A percentile compares a stretch with the other conserved stretches of the same genome.
These are phyloP conservation scores for Clamator glandarius DNA, from an alignment of 2,797 vertebrate genomes.

Conservation along the genomic window DNA sequence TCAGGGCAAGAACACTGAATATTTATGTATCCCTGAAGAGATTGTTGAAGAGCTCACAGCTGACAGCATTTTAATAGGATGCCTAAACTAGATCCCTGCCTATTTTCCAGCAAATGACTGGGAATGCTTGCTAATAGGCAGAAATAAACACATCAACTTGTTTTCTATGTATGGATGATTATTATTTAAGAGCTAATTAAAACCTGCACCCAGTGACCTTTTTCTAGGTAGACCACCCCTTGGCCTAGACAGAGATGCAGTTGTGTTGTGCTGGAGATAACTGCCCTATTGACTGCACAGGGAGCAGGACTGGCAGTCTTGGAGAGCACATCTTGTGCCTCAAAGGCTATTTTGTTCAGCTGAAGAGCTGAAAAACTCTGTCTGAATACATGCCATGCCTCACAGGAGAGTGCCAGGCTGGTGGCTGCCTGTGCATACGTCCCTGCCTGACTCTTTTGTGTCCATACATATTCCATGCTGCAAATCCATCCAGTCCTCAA, in stretches of 20 bases:
- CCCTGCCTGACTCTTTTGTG: background rate
- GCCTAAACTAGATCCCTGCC: background rate
- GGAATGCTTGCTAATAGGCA: background rate
- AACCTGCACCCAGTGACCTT: background rate
- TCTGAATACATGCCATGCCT: background rate
- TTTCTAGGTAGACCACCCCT: background rate
- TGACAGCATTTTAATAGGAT: conserved; percentile 19
- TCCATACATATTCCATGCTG: background rate
- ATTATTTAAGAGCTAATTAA: background rate
- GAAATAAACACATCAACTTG: background rate
- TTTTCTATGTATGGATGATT: background rate
- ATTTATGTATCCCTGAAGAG: conserved; percentile 20
- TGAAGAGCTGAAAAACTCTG: background rate
- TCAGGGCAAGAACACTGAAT: conserved; percentile 24
- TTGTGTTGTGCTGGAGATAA: background rate
- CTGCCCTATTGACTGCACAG: background rate
- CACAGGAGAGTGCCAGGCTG: background rate
- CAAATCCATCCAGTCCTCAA: background rate
- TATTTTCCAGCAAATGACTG: background rate
- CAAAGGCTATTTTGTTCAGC: background rate
- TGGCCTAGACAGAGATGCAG: background rate
- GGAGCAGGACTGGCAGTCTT: background rate
- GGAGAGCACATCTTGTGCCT: background rate
- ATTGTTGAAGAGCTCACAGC: background rate
- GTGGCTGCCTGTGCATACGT: rapidly evolving